phyloP scores from a whole-genome alignment of 2,888 invertebrate species.

The Acanthosoma haemorrhoidale region DNA sequence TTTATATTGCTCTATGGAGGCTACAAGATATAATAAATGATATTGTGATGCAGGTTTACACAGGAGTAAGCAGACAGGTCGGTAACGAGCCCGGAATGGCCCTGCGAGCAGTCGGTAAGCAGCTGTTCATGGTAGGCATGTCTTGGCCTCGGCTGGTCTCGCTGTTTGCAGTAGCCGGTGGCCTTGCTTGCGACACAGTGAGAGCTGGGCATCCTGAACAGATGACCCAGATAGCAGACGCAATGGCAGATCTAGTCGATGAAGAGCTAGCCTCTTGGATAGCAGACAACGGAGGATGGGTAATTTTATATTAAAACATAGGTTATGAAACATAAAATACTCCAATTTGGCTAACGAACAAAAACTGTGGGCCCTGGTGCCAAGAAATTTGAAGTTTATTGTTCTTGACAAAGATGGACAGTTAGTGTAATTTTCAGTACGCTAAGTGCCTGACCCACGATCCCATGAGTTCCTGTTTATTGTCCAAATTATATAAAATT shows the following conservation, averaged over 20 bases:
- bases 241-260: constrained; percentile 67
- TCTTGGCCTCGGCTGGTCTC: constrained; percentile 79
- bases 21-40: too few species aligned
- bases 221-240: constrained; percentile 68
- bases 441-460: too few species aligned
- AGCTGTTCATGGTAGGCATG: constrained; percentile 48
- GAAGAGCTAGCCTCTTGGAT: constrained; percentile 71
- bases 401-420: too few species aligned
- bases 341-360: too few species aligned
- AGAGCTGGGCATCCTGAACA: constrained; percentile 70
- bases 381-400: too few species aligned
- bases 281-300: constrained; percentile 81
- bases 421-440: too few species aligned
- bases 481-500: too few species aligned
- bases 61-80: constrained; percentile 67
- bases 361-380: too few species aligned
- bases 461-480: too few species aligned
- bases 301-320: too few species aligned
- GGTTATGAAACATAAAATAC: too few species aligned
- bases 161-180: constrained; percentile 75
- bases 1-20: too few species aligned
- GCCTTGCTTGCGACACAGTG: constrained; percentile 69
- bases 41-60: constrained; percentile 51
- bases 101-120: constrained; percentile 59
- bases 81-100: constrained; percentile 54